These are phyloP conservation scores for Sturnus vulgaris DNA, from an alignment of 2,113 vertebrate species.

Conservation along the genomic window DNA sequence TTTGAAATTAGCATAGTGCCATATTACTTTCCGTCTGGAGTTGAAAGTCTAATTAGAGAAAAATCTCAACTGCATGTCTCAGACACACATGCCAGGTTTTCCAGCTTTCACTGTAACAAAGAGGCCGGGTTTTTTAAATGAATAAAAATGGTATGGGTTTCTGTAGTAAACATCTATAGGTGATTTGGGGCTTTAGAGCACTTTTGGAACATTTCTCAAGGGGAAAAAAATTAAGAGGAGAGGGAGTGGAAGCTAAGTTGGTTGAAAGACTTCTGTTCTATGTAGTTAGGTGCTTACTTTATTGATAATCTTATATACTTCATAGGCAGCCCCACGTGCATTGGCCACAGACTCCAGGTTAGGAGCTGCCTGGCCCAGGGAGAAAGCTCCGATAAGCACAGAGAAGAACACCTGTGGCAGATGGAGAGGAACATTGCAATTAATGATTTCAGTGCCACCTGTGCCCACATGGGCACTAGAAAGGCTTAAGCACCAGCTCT, in stretches of 20 bases:
- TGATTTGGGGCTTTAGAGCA: fast-evolving
- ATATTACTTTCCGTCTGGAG: neutral
- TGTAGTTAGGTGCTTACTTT: slow-evolving; percentile 54
- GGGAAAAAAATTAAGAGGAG: too few relatives aligned
- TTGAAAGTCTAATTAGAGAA: neutral
- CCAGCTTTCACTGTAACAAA: neutral
- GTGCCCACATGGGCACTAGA: too few relatives aligned
- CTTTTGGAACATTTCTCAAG: neutral
- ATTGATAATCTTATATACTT: slow-evolving; percentile 79
- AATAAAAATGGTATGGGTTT: neutral
- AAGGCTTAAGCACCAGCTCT: neutral
- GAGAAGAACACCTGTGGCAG: slow-evolving; percentile 77
- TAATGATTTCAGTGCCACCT: neutral
- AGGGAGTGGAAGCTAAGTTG: neutral
- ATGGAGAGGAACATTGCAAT: fast-evolving
- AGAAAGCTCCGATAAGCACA: slow-evolving; percentile 74
- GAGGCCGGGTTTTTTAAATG: neutral
- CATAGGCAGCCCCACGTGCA: slow-evolving; percentile 80
- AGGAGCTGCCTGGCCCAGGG: slow-evolving; percentile 75
- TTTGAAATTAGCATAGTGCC: neutral
- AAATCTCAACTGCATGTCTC: neutral
- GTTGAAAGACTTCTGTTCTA: neutral
- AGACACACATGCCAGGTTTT: neutral
- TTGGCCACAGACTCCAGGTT: slow-evolving; percentile 79
- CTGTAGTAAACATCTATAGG: neutral